Percentiles rank a stretch among this genome's conserved stretches.
phyloP scores from a whole-genome alignment of 1,140 invertebrate genomes.

The Nixonia krombeini region DNA sequence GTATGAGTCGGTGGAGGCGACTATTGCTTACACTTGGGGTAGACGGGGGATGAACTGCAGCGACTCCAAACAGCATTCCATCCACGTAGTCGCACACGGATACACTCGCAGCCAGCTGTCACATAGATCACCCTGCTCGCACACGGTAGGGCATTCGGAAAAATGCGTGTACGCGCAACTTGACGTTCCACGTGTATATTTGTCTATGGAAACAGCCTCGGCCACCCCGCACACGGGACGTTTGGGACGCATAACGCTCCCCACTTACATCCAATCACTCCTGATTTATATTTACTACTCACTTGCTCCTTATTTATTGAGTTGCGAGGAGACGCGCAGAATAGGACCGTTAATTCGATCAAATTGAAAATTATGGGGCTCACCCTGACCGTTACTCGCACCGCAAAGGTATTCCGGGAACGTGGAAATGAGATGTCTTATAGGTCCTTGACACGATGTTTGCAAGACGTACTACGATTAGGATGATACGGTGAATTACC shows the following conservation, averaged over 20 bases:
- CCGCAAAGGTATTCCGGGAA: conserved; percentile 11
- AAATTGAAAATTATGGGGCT: conserved; percentile 71
- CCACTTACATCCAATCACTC: conserved; percentile 73
- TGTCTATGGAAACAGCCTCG: conserved; percentile 48
- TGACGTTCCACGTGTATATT: conserved; percentile 8
- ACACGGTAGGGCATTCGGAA: conserved; percentile 15
- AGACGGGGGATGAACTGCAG: conserved; percentile 39
- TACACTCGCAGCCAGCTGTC: background rate
- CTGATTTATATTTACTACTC: conserved; percentile 74
- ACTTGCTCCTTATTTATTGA: conserved; percentile 71
- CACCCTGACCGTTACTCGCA: conserved; percentile 5
- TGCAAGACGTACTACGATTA: too few relatives aligned
- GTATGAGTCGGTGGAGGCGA: conserved; percentile 20
- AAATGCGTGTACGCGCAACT: conserved; percentile 22
- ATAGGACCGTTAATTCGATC: conserved; percentile 69
- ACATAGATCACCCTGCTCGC: conserved; percentile 26
- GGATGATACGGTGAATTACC: too few relatives aligned
- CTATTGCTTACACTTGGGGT: conserved; percentile 39
- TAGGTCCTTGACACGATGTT: background rate
- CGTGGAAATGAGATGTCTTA: conserved; percentile 25
- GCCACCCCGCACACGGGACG: conserved; percentile 68
- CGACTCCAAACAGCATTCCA: conserved; percentile 8
- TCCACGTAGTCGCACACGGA: background rate
- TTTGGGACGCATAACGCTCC: conserved; percentile 72
- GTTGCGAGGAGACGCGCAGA: conserved; percentile 62